Conservation (phyloP, 2,797 vertebrate species). For the Nannoperca obscura region DNA sequence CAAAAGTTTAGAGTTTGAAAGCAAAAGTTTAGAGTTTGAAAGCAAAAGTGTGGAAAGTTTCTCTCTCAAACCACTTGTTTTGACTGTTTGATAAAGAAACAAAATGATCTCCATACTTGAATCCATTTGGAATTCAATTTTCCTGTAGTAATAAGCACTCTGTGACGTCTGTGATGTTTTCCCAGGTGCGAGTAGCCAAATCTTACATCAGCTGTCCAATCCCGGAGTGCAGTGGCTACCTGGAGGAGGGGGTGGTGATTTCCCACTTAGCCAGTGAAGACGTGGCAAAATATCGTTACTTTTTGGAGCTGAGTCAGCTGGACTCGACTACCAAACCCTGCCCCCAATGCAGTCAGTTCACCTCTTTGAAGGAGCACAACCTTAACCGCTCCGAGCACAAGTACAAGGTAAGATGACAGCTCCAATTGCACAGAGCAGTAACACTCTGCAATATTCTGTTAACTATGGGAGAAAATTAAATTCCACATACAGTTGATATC, state of each 20-base stretch:
- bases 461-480: neutral
- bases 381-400: slow-evolving; percentile 92
- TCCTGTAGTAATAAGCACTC: neutral
- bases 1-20: too few species aligned
- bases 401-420: slow-evolving; percentile 90
- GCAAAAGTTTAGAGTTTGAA: too few species aligned
- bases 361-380: slow-evolving; percentile 90
- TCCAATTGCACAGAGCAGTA: neutral
- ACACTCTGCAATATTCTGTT: neutral
- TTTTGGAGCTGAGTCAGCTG: slow-evolving; percentile 94
- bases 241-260: slow-evolving; percentile 92
- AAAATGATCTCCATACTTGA: too few species aligned
- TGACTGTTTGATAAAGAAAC: too few species aligned
- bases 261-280: slow-evolving; percentile 91
- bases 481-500: neutral
- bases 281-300: slow-evolving; percentile 94
- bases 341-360: slow-evolving; percentile 97
- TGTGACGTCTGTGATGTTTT: slow-evolving; percentile 3
- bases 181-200: slow-evolving; percentile 92
- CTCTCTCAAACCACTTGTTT: too few species aligned
- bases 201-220: slow-evolving; percentile 92
- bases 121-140: neutral
- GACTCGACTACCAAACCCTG: slow-evolving; percentile 98
- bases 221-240: slow-evolving; percentile 93
- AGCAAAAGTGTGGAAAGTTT: too few species aligned